Evolutionary conservation across 2,113 vertebrate genomes (phyloP).

Genomic region (Lophotis ruficrista): DNA sequence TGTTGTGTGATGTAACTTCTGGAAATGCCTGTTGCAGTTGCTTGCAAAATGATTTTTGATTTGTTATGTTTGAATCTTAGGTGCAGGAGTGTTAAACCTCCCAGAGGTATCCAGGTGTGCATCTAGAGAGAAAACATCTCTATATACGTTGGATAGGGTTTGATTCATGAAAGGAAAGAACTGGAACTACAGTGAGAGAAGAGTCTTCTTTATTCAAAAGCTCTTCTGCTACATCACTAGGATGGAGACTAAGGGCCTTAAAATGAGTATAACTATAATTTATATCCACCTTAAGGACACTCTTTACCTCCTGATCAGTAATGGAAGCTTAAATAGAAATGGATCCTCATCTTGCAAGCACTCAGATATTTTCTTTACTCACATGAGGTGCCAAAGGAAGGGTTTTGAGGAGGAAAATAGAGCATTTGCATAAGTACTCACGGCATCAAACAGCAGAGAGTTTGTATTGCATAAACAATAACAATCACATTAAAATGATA

Average conservation of each 20-base stretch:
- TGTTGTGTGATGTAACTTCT: conserved; percentile 80
- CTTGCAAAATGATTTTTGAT: conserved; percentile 73
- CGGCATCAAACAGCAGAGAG: conserved; percentile 11
- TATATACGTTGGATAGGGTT: neutral
- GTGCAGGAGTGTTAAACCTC: conserved; percentile 41
- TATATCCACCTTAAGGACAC: conserved; percentile 49
- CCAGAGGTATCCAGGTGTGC: neutral
- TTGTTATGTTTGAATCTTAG: conserved; percentile 50
- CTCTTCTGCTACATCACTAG: conserved; percentile 31
- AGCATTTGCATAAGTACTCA: conserved; percentile 43
- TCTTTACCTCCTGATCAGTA: conserved; percentile 60
- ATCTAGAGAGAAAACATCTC: neutral
- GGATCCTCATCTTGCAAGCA: conserved; percentile 36
- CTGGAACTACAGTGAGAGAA: conserved; percentile 37
- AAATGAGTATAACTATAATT: conserved; percentile 54
- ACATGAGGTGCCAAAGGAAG: conserved; percentile 31
- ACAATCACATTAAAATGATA: conserved; percentile 19
- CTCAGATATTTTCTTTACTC: conserved; percentile 39
- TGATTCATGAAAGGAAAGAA: conserved; percentile 46
- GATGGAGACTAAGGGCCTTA: conserved; percentile 41
- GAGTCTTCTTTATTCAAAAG: conserved; percentile 50
- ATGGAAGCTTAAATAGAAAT: conserved; percentile 62
- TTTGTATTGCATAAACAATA: conserved; percentile 16
- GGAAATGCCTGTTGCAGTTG: conserved; percentile 74
- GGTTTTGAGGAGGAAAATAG: neutral